Conservation (phyloP, 1,140 invertebrate species). For the Caenorhabditis latens region DNA sequence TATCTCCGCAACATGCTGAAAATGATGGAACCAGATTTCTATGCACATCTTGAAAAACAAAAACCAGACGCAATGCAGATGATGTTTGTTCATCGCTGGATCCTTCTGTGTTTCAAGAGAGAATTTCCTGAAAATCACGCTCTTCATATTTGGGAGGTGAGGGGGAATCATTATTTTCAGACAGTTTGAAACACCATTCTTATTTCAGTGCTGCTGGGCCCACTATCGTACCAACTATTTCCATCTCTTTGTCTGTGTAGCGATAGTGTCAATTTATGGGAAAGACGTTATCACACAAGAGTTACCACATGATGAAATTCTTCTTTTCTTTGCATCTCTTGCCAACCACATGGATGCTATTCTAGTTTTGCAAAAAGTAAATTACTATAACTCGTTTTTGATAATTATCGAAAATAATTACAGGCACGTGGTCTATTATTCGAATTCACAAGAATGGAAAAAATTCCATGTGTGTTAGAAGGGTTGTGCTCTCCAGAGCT, state of each 20-base stretch:
- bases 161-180: not conserved
- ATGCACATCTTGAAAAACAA: constrained; percentile 83
- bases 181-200: too few relatives aligned
- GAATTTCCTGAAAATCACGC: constrained; percentile 90
- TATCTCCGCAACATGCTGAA: constrained; percentile 88
- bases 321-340: constrained; percentile 91
- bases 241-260: constrained; percentile 89
- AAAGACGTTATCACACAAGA: constrained; percentile 89
- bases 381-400: not conserved
- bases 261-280: constrained; percentile 91
- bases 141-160: constrained; percentile 87
- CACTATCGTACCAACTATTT: constrained; percentile 93
- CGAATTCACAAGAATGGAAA: constrained; percentile 87
- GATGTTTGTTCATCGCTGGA: constrained; percentile 92
- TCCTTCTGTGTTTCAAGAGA: constrained; percentile 88
- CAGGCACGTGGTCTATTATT: constrained; percentile 89
- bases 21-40: constrained; percentile 89
- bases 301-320: constrained; percentile 90
- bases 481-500: constrained; percentile 82
- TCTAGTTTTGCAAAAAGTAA: constrained; percentile 87
- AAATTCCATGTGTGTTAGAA: constrained; percentile 89
- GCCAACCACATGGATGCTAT: constrained; percentile 96
- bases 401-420: constrained; percentile 63
- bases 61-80: constrained; percentile 86
- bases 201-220: constrained; percentile 86